Conservation (phyloP, 2,888 invertebrate genomes). For the Hemithea aestivaria region DNA sequence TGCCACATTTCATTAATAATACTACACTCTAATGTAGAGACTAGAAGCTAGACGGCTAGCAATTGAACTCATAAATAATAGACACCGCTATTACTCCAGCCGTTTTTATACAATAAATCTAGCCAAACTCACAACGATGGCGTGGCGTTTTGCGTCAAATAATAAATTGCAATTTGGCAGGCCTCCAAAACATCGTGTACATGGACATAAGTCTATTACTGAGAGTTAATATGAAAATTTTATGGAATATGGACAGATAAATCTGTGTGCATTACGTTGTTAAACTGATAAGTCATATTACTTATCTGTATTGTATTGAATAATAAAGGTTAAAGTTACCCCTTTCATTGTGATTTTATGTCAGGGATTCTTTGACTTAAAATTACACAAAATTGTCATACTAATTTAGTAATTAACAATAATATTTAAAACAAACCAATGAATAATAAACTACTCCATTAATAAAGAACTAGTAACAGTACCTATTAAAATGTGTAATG, state of each 20-base stretch:
- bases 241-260: conserved; percentile 22
- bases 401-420: no score
- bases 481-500: no score
- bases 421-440: no score
- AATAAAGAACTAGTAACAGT: no score
- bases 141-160: conserved; percentile 48
- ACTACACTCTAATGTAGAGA: conserved; percentile 16
- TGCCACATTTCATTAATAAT: conserved; percentile 9
- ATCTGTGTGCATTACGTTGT: conserved; percentile 6
- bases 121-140: conserved; percentile 17
- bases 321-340: no score
- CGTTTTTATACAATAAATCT: conserved; percentile 41
- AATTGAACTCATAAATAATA: conserved; percentile 31
- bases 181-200: conserved; percentile 40
- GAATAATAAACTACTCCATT: no score
- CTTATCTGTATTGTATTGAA: no score
- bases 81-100: conserved; percentile 36
- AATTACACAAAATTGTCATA: no score
- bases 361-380: no score
- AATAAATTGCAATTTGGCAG: conserved; percentile 56
- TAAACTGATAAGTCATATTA: conserved; percentile 5
- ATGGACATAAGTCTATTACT: conserved; percentile 30
- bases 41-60: conserved; percentile 21
- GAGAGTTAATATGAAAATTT: conserved; percentile 25
- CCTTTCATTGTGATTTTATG: no score